Percentiles rank a stretch among this genome's conserved stretches.
Conservation (phyloP, 2,113 vertebrate species). For the Sinocyclocheilus rhinocerous region DNA sequence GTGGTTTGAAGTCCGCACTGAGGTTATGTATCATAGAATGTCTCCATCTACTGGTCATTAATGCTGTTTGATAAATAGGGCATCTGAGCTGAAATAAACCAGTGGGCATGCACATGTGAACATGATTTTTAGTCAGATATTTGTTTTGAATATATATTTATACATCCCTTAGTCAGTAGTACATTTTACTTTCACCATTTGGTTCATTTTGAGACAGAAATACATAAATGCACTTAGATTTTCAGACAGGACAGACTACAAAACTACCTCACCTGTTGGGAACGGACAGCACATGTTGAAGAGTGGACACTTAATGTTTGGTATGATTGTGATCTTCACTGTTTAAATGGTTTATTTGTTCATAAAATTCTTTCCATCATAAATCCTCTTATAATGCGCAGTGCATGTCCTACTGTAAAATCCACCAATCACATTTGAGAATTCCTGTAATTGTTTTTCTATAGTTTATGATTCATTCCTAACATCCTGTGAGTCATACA, state of each 20-base stretch:
- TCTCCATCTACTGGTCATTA: conserved; percentile 22
- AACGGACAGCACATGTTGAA: background rate
- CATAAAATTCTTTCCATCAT: background rate
- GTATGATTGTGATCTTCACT: conserved; percentile 15
- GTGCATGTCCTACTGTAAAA: background rate
- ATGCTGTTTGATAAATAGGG: background rate
- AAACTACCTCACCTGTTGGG: background rate
- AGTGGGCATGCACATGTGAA: background rate
- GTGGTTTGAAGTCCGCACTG: background rate
- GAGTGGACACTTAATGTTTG: conserved; percentile 22
- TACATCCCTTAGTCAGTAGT: background rate
- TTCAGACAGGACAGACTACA: conserved; percentile 12
- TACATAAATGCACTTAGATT: conserved; percentile 10
- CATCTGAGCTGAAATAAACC: background rate
- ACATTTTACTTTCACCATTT: background rate
- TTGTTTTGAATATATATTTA: background rate
- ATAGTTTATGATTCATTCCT: background rate
- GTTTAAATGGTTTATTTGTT: background rate
- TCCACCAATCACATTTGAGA: background rate
- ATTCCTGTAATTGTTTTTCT: background rate
- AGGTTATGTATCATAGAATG: background rate
- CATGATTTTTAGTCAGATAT: background rate
- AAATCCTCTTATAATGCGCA: background rate
- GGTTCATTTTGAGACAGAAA: conserved; percentile 1
- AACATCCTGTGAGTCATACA: background rate